Evolutionary conservation across 1,140 invertebrate genomes (phyloP), one percentile per base, ranked within the genome.

Genomic region (Harlomillsia oculata): DNA sequence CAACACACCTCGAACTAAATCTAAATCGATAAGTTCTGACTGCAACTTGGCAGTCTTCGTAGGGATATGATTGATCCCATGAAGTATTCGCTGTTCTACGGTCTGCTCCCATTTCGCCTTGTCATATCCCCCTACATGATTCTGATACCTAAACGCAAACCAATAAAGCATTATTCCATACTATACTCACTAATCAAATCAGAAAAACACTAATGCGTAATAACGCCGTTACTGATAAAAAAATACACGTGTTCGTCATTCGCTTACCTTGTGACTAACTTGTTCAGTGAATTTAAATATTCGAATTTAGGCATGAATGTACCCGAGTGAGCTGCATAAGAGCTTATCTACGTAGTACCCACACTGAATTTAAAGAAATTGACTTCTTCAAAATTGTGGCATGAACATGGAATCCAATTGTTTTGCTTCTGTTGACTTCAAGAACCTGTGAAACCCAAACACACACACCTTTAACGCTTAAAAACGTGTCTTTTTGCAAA

Each of bases 41-140:
- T 92, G 90, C 8, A 89, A 73, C 71, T 89, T 90, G 28, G 87
- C 82, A 36, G 83, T 86, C 69, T 88, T 87, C 70, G 89, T 85
- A 34, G 89, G 87, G 40, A 91, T 80, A 69, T 88, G 83, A 56
- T 81, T 85, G 34, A 91, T 81, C 56, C 87, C 86, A 74, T 85
- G 80, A 67, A 90, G 77, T 63, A 95, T 84, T 64, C 87, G 78
- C 69, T 90, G 85, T 69, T 97, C 92, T 54, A 95, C 82, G 53
- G 86, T 90, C 67, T 85, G 88, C 71, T 97, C 92, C 91, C 91
- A 97, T 81, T 88, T 81, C 70, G 94, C 88, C 69, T 94, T 95
- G 73, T 96, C 92, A 74, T 95, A 95, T 25, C 85, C 87, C 67
- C 90, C 90, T 71, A 97, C 95, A 79, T 93, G 87, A 69, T 87